phyloP scores from a whole-genome alignment of 1,140 invertebrate species.

The Armadillidium nasatum region DNA sequence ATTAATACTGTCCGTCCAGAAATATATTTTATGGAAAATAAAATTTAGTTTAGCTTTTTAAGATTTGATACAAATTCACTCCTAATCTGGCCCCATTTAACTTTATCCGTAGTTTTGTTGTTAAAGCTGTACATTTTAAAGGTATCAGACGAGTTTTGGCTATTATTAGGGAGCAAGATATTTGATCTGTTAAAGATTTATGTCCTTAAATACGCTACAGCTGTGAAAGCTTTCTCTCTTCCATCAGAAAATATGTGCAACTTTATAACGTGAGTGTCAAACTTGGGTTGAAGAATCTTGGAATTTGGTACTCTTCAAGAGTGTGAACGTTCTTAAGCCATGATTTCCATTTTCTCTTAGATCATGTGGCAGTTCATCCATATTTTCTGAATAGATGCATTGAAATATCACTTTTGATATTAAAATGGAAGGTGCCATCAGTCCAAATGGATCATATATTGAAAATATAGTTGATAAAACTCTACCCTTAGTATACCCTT shows the following conservation, averaged over 20 bases:
- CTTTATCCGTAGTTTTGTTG: no score
- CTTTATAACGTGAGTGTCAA: neutral
- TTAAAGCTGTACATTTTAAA: no score
- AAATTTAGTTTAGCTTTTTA: no score
- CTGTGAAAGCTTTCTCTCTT: neutral
- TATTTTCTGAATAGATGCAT: neutral
- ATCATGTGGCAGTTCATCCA: neutral
- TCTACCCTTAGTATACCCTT: neutral
- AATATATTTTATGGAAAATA: no score
- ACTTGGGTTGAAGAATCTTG: neutral
- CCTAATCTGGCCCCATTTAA: no score
- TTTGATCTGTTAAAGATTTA: neutral
- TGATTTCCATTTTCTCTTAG: neutral
- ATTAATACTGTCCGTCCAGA: no score
- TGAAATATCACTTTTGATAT: neutral
- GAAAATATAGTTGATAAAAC: neutral
- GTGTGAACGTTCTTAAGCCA: neutral
- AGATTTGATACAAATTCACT: no score
- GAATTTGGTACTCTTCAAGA: neutral
- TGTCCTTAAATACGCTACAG: constrained; percentile 41
- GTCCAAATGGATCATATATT: neutral
- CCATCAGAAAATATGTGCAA: constrained; percentile 9
- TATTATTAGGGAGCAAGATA: no score
- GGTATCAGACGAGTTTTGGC: no score
- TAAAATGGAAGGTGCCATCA: neutral